These are phyloP conservation scores for Mohoua ochrocephala DNA, from an alignment of 2,113 vertebrate species.

Conservation along the genomic window DNA sequence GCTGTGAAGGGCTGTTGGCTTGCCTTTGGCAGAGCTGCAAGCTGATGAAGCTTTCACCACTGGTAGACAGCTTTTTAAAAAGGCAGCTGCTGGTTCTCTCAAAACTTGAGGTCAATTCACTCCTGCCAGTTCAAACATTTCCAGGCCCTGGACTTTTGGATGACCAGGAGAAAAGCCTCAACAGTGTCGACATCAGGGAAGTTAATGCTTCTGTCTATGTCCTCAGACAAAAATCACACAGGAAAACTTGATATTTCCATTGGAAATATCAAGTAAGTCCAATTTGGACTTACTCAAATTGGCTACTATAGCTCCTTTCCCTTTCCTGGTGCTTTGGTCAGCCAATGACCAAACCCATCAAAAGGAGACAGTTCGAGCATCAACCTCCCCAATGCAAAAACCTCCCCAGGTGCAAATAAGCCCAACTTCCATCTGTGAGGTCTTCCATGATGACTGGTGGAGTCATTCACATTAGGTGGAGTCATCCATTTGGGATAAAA, in stretches of 20 bases:
- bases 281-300: neutral
- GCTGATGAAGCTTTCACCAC: neutral
- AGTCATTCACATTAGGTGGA: neutral
- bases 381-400: neutral
- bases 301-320: neutral
- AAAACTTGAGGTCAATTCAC: neutral
- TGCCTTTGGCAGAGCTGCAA: neutral
- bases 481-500: neutral
- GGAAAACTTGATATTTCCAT: neutral
- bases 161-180: neutral
- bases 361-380: neutral
- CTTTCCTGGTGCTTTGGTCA: neutral
- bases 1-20: neutral
- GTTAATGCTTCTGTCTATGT: neutral
- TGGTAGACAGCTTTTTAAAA: neutral
- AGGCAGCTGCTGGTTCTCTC: neutral
- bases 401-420: neutral
- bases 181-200: neutral
- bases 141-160: neutral
- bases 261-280: too few species aligned
- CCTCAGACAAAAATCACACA: neutral
- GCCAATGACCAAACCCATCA: neutral
- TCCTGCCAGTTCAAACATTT: neutral
- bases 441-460: neutral
- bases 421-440: neutral